Evolutionary conservation across 2,113 vertebrate species (phyloP).

Genomic region (Otus sunia): DNA sequence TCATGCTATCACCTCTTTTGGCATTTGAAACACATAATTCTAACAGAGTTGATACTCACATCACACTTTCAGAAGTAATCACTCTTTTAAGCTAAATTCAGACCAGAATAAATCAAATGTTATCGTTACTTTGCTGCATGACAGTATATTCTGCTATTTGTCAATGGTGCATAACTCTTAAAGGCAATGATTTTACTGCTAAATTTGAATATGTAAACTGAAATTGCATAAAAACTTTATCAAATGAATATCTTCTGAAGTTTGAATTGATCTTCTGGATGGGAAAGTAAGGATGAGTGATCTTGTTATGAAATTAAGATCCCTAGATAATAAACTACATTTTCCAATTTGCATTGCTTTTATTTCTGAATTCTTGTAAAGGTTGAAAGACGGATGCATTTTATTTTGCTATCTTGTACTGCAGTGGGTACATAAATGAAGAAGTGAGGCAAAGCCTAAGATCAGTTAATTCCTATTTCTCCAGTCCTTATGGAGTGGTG

Average conservation of each 20-base stretch:
- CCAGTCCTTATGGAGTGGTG: background rate
- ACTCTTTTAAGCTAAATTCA: conserved; percentile 45
- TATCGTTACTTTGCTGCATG: background rate
- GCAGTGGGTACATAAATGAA: background rate
- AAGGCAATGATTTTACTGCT: background rate
- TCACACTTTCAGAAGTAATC: conserved; percentile 42
- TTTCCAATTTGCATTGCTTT: background rate
- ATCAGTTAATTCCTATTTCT: background rate
- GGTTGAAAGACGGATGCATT: background rate
- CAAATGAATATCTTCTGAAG: conserved; percentile 3
- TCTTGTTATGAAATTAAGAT: conserved; percentile 14
- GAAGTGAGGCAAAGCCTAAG: background rate
- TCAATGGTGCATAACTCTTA: background rate
- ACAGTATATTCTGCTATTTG: background rate
- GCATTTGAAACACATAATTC: background rate
- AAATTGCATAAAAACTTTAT: background rate
- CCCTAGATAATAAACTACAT: background rate
- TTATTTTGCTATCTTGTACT: background rate
- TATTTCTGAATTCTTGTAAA: background rate
- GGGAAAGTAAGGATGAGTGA: background rate
- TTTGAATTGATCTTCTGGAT: background rate
- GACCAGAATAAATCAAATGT: conserved; percentile 38
- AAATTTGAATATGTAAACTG: conserved; percentile 2
- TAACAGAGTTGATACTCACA: conserved; percentile 28
- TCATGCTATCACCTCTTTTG: background rate